Conservation (phyloP, 2,113 vertebrate species). For the Callipepla californica region DNA sequence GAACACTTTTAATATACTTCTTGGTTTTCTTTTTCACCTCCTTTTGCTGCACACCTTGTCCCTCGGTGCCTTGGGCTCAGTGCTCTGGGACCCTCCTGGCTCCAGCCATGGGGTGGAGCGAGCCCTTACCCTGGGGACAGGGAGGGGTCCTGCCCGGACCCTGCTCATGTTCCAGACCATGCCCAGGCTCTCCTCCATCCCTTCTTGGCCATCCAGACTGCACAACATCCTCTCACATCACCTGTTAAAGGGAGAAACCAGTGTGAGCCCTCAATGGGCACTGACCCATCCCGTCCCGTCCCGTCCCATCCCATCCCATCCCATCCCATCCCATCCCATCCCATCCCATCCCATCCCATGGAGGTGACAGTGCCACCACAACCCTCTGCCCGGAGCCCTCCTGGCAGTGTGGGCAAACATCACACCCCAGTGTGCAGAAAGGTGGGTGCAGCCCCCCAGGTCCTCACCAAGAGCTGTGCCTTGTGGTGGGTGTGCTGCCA, state of each 20-base stretch:
- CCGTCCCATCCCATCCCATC: no score
- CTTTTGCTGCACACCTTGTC: accelerated
- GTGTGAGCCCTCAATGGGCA: background rate
- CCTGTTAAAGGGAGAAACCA: background rate
- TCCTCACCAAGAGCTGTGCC: background rate
- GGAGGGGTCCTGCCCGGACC: accelerated
- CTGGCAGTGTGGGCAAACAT: background rate
- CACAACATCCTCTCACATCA: accelerated
- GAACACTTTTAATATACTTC: background rate
- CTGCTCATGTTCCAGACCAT: accelerated
- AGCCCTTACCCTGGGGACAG: background rate
- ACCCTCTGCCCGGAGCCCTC: background rate
- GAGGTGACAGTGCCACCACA: background rate
- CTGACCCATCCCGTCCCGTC: no score
- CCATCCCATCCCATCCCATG: background rate
- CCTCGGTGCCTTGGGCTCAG: accelerated
- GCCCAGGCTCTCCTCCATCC: background rate
- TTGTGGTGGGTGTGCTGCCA: accelerated
- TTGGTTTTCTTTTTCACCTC: background rate
- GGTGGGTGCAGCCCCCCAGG: background rate
- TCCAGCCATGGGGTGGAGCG: background rate
- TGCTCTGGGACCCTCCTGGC: background rate
- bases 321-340: background rate
- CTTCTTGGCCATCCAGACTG: background rate
- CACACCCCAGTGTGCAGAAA: background rate